Evolutionary conservation across 1,140 invertebrate genomes (phyloP).

Genomic region (Diorhabda sublineata): DNA sequence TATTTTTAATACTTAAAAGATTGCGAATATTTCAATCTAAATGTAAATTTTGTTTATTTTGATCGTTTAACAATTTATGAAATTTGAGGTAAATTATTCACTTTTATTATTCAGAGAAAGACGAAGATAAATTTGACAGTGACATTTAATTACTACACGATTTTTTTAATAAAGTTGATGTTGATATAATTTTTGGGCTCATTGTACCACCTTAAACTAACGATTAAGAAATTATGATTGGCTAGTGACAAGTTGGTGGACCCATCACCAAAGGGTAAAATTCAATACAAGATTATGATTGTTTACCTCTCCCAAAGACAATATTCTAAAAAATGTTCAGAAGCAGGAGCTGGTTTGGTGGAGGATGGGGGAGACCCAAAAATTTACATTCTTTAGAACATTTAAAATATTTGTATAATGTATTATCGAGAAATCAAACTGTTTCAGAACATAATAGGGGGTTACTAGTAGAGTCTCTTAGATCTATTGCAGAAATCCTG

Average conservation of each 20-base stretch:
- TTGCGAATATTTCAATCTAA: too few species aligned
- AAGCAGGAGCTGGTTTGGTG: conserved; percentile 82
- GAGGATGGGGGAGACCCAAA: conserved; percentile 85
- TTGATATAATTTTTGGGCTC: conserved; percentile 1
- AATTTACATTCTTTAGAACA: conserved; percentile 95
- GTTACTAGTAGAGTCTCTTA: conserved; percentile 92
- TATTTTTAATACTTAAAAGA: too few species aligned
- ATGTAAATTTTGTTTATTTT: too few species aligned
- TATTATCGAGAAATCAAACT: conserved; percentile 93
- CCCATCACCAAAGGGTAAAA: background rate
- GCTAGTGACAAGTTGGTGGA: background rate
- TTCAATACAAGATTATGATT: background rate
- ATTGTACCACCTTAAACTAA: background rate
- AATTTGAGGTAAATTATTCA: conserved; percentile 3
- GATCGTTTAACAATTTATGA: too few species aligned
- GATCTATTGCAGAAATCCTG: conserved; percentile 97
- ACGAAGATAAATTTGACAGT: conserved; percentile 1
- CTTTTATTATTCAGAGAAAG: background rate
- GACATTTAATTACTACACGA: conserved; percentile 2
- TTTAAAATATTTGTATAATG: conserved; percentile 93
- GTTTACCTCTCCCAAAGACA: background rate
- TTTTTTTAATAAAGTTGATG: background rate
- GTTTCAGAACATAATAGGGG: conserved; percentile 93
- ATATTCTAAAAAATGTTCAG: conserved; percentile 66
- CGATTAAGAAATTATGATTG: background rate